A percentile compares a stretch with the other conserved stretches of the same genome.
These are phyloP conservation scores for Maconellicoccus hirsutus DNA, from an alignment of 1,140 invertebrate species.

Conservation along the genomic window DNA sequence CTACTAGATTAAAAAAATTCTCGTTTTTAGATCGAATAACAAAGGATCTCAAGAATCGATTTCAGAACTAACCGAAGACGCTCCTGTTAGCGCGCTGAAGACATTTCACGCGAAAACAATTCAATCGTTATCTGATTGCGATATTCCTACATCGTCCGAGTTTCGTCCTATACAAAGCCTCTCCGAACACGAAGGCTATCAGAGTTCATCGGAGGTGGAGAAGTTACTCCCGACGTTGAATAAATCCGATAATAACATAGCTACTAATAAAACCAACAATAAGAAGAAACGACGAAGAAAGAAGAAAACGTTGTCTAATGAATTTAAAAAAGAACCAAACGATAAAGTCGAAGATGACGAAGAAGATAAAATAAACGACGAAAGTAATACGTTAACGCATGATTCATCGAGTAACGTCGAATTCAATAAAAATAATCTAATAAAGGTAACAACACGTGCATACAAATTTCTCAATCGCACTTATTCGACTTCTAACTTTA, in stretches of 20 bases:
- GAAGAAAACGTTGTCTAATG: neutral
- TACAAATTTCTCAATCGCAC: neutral
- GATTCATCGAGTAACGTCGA: neutral
- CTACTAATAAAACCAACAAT: neutral
- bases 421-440: neutral
- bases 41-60: slow-evolving; percentile 1
- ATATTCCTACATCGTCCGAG: neutral
- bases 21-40: neutral
- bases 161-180: slow-evolving; percentile 15
- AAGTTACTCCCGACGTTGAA: neutral
- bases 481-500: neutral
- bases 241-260: neutral
- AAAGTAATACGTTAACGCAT: neutral
- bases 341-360: neutral
- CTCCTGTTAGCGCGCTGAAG: neutral
- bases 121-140: slow-evolving; percentile 1
- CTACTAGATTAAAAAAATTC: neutral
- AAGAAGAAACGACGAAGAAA: slow-evolving; percentile 14
- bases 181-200: slow-evolving; percentile 11
- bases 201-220: slow-evolving; percentile 10
- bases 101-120: slow-evolving; percentile 11
- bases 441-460: neutral
- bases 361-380: neutral
- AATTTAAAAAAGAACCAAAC: neutral
- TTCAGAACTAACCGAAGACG: neutral